Conservation (phyloP, 2,113 vertebrate species). For the Upupa epops region DNA sequence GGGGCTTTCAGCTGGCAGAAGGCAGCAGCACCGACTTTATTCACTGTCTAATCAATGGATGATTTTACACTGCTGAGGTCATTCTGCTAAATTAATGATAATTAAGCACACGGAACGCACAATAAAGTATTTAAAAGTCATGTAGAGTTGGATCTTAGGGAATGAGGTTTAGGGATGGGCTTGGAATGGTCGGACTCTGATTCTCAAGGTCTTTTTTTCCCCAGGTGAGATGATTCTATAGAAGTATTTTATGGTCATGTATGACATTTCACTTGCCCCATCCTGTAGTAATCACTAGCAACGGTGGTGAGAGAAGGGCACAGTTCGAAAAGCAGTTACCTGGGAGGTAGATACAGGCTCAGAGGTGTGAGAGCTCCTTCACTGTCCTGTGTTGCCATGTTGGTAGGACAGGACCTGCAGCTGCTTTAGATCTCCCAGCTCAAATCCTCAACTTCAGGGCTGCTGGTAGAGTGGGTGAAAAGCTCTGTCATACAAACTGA, state of each 20-base stretch:
- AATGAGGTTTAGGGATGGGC: background rate
- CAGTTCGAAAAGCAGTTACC: background rate
- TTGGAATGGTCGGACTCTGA: too few species aligned
- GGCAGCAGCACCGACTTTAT: background rate
- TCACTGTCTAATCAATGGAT: background rate
- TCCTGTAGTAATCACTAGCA: background rate
- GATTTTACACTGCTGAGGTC: background rate
- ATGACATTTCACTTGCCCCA: background rate
- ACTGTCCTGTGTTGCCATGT: fast-evolving
- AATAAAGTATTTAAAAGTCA: background rate
- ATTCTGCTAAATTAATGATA: background rate
- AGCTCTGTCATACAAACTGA: background rate
- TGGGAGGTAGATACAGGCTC: background rate
- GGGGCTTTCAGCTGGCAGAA: background rate
- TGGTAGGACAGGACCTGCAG: background rate
- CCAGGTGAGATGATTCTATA: too few species aligned
- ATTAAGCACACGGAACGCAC: background rate
- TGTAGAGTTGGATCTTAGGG: too few species aligned
- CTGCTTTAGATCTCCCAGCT: background rate
- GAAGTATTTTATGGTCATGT: background rate
- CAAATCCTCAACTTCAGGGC: background rate
- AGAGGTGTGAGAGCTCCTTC: fast-evolving
- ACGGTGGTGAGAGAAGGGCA: background rate
- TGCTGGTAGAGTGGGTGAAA: fast-evolving
- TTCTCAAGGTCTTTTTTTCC: too few species aligned